phyloP scores from a whole-genome alignment of 2,797 vertebrate species.

The Chelon auratus region DNA sequence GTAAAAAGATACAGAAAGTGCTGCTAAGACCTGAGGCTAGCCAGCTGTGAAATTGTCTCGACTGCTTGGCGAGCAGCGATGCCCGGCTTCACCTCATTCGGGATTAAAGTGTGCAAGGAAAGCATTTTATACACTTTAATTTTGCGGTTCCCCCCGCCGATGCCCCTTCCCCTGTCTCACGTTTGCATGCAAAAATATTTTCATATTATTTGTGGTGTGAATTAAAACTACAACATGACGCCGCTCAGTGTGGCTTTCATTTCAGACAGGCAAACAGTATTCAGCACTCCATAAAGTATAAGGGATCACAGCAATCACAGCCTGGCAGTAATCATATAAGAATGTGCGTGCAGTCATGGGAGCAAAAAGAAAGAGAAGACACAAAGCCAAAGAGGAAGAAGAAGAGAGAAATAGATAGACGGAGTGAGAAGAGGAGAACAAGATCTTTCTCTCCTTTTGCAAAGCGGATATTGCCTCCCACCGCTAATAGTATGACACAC shows the following conservation, averaged over 20 bases:
- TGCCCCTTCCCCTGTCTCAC: conserved; percentile 2
- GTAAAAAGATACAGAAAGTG: conserved; percentile 73
- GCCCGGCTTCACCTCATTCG: conserved; percentile 66
- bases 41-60: conserved; percentile 82
- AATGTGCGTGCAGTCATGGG: conserved; percentile 36
- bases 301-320: conserved; percentile 43
- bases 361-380: conserved; percentile 38
- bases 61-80: conserved; percentile 63
- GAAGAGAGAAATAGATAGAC: conserved; percentile 18
- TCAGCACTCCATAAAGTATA: conserved; percentile 67
- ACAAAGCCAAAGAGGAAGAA: conserved; percentile 37
- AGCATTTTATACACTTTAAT: conserved; percentile 69
- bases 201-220: conserved; percentile 71
- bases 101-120: conserved; percentile 72
- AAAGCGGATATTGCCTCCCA: conserved; percentile 69
- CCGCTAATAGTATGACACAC: conserved; percentile 61
- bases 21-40: conserved; percentile 78
- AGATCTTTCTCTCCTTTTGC: conserved; percentile 57
- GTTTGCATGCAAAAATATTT: conserved; percentile 57
- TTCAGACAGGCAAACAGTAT: conserved; percentile 59
- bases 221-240: conserved; percentile 62
- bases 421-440: conserved; percentile 21
- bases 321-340: conserved; percentile 45
- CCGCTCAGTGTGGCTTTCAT: conserved; percentile 59
- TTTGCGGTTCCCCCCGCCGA: conserved; percentile 33